Conservation (phyloP, 2,113 vertebrate species). For the Laterallus jamaicensis region DNA sequence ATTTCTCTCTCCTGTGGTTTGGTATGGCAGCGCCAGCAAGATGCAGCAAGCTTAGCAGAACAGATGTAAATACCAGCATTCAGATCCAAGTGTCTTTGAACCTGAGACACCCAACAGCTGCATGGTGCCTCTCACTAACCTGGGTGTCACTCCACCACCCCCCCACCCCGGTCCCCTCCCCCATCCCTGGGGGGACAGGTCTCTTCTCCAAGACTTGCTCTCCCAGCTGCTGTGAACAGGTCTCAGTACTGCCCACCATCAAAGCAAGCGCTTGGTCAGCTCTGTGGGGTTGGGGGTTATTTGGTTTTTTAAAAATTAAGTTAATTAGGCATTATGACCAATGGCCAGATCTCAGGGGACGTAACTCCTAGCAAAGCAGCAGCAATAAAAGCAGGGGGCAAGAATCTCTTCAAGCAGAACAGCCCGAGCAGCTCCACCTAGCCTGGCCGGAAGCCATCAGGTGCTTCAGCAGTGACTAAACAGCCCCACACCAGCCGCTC, state of each 20-base stretch:
- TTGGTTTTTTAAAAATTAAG: neutral
- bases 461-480: neutral
- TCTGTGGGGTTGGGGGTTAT: neutral
- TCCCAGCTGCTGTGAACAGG: neutral
- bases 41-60: neutral
- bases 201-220: neutral
- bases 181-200: neutral
- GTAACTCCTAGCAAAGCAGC: neutral
- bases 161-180: too few species aligned
- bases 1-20: neutral
- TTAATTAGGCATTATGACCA: neutral
- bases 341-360: neutral
- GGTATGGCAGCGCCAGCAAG: neutral
- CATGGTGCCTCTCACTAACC: neutral
- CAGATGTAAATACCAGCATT: neutral
- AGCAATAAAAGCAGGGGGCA: neutral
- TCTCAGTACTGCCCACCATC: neutral
- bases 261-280: accelerated
- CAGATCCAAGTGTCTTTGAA: accelerated
- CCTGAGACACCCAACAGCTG: accelerated
- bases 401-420: neutral
- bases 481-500: neutral
- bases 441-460: neutral
- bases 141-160: neutral
- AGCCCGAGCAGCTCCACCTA: neutral